These are phyloP conservation scores for Anorthoa munda DNA, from an alignment of 2,888 invertebrate genomes.

Conservation along the genomic window DNA sequence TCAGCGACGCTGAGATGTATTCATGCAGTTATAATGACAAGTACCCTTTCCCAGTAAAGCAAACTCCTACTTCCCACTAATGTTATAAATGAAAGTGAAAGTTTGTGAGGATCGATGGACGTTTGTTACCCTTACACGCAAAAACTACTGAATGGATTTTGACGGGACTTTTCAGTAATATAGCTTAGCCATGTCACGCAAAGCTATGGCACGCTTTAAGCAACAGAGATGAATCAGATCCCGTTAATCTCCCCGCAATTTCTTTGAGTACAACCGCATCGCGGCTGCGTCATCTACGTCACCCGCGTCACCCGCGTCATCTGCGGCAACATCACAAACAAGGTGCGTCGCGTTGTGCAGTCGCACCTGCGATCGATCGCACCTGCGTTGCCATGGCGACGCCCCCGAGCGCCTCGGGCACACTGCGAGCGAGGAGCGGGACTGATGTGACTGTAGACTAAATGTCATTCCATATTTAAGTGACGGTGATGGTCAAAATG, in stretches of 20 bases:
- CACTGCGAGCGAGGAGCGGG: slow-evolving; percentile 41
- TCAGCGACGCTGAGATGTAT: too few relatives aligned
- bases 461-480: not conserved
- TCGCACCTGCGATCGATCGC: slow-evolving; percentile 82
- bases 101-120: too few relatives aligned
- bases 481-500: too few relatives aligned
- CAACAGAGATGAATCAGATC: slow-evolving; percentile 1
- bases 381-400: slow-evolving; percentile 85
- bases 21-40: not conserved
- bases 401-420: slow-evolving; percentile 51
- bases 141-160: too few relatives aligned
- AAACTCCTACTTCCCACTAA: not conserved
- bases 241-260: slow-evolving; percentile 3
- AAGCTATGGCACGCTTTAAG: too few relatives aligned
- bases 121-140: too few relatives aligned
- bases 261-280: not conserved
- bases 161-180: too few relatives aligned
- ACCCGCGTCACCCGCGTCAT: not conserved
- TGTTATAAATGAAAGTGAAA: too few relatives aligned
- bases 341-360: slow-evolving; percentile 54
- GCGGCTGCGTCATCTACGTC: not conserved
- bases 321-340: slow-evolving; percentile 20
- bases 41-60: not conserved
- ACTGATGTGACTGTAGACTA: not conserved
- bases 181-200: too few relatives aligned